phyloP scores from a whole-genome alignment of 2,113 vertebrate species.

The Corydoras maculifer region DNA sequence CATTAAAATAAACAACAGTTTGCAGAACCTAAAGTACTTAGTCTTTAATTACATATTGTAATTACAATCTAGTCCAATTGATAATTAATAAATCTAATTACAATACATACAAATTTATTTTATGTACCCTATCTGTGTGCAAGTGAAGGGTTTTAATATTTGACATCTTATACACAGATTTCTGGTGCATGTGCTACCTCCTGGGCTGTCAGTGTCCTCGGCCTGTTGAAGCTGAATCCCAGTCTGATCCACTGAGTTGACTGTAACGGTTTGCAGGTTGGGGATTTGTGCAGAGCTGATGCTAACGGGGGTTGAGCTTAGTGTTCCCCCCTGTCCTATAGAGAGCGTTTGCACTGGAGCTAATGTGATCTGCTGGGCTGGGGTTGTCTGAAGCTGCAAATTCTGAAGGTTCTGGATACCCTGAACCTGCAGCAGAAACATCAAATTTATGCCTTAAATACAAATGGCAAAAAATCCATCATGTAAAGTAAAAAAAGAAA shows the following conservation, averaged over 20 bases:
- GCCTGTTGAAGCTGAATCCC: constrained; percentile 84
- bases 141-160: neutral
- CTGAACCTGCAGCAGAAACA: constrained; percentile 68
- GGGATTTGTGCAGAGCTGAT: constrained; percentile 89
- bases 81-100: neutral
- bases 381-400: constrained; percentile 90
- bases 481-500: too few species aligned
- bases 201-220: constrained; percentile 78
- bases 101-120: neutral
- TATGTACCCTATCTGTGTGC: neutral
- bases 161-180: neutral
- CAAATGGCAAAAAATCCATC: too few species aligned
- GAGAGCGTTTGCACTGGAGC: constrained; percentile 95
- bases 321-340: constrained; percentile 79
- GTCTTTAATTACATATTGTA: too few species aligned
- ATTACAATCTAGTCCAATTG: too few species aligned
- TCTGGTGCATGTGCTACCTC: constrained; percentile 68
- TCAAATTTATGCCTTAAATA: too few species aligned
- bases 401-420: constrained; percentile 98
- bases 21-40: neutral
- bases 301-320: constrained; percentile 79
- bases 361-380: constrained; percentile 92
- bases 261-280: constrained; percentile 94
- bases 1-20: neutral
- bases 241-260: constrained; percentile 85